These are phyloP conservation scores for Smutsia gigantea DNA, from an alignment of 2,797 vertebrate species.

Conservation along the genomic window DNA sequence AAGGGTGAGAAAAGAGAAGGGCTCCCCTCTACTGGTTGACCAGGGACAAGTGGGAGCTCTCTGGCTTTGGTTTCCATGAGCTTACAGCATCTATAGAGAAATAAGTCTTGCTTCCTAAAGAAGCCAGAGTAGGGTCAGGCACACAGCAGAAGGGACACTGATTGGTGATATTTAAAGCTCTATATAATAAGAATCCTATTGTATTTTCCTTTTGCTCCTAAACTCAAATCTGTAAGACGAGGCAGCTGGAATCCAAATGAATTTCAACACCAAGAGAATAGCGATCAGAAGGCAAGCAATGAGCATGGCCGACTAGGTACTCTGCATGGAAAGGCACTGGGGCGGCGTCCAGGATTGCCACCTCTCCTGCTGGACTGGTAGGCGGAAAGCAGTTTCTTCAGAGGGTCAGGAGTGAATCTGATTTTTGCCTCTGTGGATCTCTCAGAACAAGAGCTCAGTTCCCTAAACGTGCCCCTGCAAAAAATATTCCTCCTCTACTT, in stretches of 20 bases:
- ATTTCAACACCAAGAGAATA: conserved; percentile 55
- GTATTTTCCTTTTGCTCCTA: conserved; percentile 46
- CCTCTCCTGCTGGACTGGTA: conserved; percentile 13
- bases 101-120: neutral
- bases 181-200: neutral
- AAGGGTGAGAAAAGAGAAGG: neutral
- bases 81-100: neutral
- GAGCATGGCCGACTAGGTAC: neutral
- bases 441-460: conserved; percentile 34
- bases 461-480: neutral
- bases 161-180: neutral
- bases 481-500: neutral
- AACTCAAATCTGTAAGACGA: conserved; percentile 60
- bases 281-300: conserved; percentile 60
- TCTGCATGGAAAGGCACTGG: conserved; percentile 36
- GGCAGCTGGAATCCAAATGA: conserved; percentile 43
- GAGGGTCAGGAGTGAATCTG: conserved; percentile 24
- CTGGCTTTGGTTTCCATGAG: neutral
- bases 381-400: conserved; percentile 36
- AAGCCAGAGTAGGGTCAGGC: neutral
- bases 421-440: conserved; percentile 7
- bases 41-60: too few species aligned
- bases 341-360: neutral
- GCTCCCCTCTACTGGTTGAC: neutral
- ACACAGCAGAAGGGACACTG: neutral